These are phyloP conservation scores for Natrix natrix DNA, from an alignment of 2,797 vertebrate genomes.

Conservation along the genomic window DNA sequence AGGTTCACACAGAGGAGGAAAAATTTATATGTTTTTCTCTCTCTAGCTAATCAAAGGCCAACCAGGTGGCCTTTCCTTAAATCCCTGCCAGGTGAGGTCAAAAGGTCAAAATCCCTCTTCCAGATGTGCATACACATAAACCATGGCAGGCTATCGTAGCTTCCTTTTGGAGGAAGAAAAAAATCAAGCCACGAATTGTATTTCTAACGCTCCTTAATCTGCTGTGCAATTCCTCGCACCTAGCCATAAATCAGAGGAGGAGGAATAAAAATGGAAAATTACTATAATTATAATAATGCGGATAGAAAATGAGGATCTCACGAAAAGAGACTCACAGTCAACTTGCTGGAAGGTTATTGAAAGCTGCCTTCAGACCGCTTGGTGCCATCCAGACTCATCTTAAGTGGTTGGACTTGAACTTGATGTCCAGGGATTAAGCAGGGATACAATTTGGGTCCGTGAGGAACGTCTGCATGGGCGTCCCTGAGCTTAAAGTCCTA, in stretches of 20 bases:
- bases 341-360: neutral
- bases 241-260: neutral
- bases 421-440: neutral
- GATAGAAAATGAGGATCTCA: neutral
- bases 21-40: neutral
- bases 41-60: neutral
- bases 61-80: neutral
- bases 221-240: neutral
- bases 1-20: neutral
- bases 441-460: neutral
- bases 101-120: neutral
- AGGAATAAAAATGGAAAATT: neutral
- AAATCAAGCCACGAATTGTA: neutral
- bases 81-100: neutral
- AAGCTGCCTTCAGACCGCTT: neutral
- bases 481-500: neutral
- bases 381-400: neutral
- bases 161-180: neutral
- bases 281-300: neutral
- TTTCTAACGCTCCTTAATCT: neutral
- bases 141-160: neutral
- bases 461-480: neutral
- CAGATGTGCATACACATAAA: neutral
- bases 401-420: neutral
- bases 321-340: neutral